Base-by-base conservation (phyloP, 2,888 invertebrate genomes). In the Leptinotarsa juncta region DNA sequence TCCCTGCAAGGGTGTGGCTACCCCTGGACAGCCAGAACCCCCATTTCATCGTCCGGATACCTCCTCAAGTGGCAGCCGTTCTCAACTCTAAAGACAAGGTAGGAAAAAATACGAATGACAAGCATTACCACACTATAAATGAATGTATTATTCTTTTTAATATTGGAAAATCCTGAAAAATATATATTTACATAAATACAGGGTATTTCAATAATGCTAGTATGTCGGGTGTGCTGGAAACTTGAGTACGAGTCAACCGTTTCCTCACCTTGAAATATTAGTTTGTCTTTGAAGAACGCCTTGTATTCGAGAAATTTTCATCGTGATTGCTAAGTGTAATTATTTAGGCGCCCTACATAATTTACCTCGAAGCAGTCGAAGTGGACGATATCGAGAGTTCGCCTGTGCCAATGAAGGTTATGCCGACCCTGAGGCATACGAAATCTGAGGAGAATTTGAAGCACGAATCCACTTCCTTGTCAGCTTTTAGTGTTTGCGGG, bases 1-100 rank as follows among this genome's bases (percentile, higher is more conserved):
- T 99, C 77, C 99, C 99, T 16, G 98, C 99, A 15, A 90, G 98
- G 75, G 99, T 99, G 77, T 99, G 99, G 98, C 91, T 99, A 82
- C 99, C 99, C 16, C 91, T 99, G 66, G 94, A 97, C 87, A 94
- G 94, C 81, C 91, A 92, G 81, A 90, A 91, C 83, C 94, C 96
- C 69, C 99, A 99, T 89, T 95, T 97, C 86, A 95, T 99, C 83
- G 94, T 99, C 67, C 91, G 99, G 88, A 97, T 99, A 89, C 98
- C 99, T 62, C 97, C 97, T 75, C 97, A 97, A 85, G 97, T 97
- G 80, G 97, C 98, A 77, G 98, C 98, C 70, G 98, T 99, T 71
- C 93, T 99, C 80, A 99, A 99, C 89, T 98, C 98, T 81, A 99
- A 99, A 90, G 97, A 98, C 88, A 97, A 97, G 92, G 94, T 94